A percentile compares a stretch with the other conserved stretches of the same genome.
These are phyloP conservation scores for Anser brachyrhynchus DNA, from an alignment of 2,113 vertebrate genomes.

Conservation along the genomic window DNA sequence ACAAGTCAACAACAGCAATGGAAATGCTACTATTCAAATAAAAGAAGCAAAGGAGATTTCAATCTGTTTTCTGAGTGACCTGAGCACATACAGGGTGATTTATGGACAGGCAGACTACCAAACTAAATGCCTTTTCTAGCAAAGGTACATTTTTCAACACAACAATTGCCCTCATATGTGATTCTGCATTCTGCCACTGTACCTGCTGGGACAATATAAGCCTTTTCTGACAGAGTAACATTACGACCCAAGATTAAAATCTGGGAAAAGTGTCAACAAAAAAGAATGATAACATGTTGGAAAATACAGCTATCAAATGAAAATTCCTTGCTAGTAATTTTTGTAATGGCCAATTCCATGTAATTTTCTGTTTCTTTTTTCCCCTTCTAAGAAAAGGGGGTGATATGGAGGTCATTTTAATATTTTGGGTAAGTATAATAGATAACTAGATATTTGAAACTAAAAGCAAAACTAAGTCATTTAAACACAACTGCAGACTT, in stretches of 20 bases:
- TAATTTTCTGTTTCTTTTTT: constrained; percentile 56
- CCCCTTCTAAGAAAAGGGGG: background rate
- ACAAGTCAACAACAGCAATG: constrained; percentile 58
- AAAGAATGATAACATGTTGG: constrained; percentile 60
- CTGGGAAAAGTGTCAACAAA: constrained; percentile 69
- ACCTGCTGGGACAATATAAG: constrained; percentile 55
- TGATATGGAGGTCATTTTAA: constrained; percentile 67
- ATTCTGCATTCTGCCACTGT: constrained; percentile 49
- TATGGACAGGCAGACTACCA: constrained; percentile 48
- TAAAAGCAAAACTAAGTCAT: constrained; percentile 25
- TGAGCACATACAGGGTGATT: constrained; percentile 53
- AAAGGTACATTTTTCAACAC: constrained; percentile 69
- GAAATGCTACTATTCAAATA: constrained; percentile 53
- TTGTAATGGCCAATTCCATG: constrained; percentile 50
- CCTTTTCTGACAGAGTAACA: constrained; percentile 63
- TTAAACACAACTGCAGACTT: constrained; percentile 29
- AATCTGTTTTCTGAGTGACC: constrained; percentile 52
- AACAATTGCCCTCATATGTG: background rate
- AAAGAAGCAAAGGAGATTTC: constrained; percentile 61
- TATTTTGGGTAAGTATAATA: constrained; percentile 63
- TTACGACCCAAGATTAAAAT: constrained; percentile 76
- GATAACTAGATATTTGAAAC: constrained; percentile 46
- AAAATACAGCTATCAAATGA: constrained; percentile 69
- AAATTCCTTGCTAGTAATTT: constrained; percentile 70
- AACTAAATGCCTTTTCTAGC: constrained; percentile 65